Percentiles rank a stretch among this genome's conserved stretches.
phyloP scores from a whole-genome alignment of 2,797 vertebrate genomes.

The Myoxocephalus aenaeus region DNA sequence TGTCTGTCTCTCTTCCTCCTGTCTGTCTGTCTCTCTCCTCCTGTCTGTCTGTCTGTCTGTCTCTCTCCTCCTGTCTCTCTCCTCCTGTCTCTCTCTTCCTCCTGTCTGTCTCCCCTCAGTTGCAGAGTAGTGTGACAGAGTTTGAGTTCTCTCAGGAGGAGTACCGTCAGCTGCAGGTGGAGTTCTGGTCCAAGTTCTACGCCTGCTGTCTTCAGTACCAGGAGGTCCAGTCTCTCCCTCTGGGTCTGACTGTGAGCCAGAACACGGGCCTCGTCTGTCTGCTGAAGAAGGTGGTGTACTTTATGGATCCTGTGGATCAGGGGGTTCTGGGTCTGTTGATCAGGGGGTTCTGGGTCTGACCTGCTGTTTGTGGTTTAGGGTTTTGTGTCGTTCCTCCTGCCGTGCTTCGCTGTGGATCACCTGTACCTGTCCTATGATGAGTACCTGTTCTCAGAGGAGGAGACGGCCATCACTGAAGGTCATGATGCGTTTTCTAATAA shows the following conservation, averaged over 20 bases:
- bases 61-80: too few species aligned
- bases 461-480: constrained; percentile 91
- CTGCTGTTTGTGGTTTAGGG: constrained; percentile 80
- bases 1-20: not conserved
- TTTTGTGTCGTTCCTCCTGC: constrained; percentile 91
- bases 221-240: constrained; percentile 88
- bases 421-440: constrained; percentile 92
- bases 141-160: constrained; percentile 95
- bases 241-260: constrained; percentile 88
- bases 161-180: constrained; percentile 92
- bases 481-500: not conserved
- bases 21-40: too few species aligned
- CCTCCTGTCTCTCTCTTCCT: too few species aligned
- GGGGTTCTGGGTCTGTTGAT: not conserved
- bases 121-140: constrained; percentile 92
- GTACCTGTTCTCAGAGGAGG: constrained; percentile 89
- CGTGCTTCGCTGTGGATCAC: constrained; percentile 93
- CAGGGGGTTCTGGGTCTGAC: not conserved
- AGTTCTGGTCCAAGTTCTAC: constrained; percentile 97
- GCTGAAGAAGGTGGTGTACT: constrained; percentile 86
- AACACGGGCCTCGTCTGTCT: constrained; percentile 90
- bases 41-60: too few species aligned
- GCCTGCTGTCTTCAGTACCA: constrained; percentile 96
- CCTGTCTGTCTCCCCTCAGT: constrained; percentile 73
- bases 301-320: not conserved